Base-by-base conservation (phyloP, 2,888 invertebrate species). In the Athripsodes cinereus region DNA sequence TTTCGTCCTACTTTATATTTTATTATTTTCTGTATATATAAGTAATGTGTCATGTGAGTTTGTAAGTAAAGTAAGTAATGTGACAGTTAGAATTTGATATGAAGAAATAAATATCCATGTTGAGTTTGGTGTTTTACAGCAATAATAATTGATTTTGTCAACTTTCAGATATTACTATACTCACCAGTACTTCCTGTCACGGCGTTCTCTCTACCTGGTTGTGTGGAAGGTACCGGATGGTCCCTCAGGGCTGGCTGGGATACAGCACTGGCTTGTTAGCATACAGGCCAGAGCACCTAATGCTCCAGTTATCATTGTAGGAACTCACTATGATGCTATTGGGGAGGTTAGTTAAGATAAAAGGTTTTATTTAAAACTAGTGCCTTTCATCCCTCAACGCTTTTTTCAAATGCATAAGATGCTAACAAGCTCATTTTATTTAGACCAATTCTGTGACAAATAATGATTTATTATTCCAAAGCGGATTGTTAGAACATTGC, bases 141-240 rank as follows among this genome's bases (percentile, higher is more conserved):
- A 20, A 47, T 47, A 20, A 19, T 20, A 47, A 47, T 20, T 11
- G 6, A 16, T 46, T 11, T 46, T 46, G 6, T 52, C 19, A 3
- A 19, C 26, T 64, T 40, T 16, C 68, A 85, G 85, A 69, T 97
- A 98, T 72, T 98, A 98, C 72, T 94, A 97, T 0, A 98, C 98
- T 0, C 98, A 98, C 79, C 97, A 98, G 71, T 99, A 99, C 73
- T 99, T 99, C 72, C 76, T 99, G 49, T 96, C 97, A 0, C 92
- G 95, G 60, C 82, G 98, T 13, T 95, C 96, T 64, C 76, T 99
- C 34, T 99, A 97, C 72, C 78, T 99, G 55, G 97, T 98, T 1
- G 84, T 97, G 2, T 99, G 98, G 97, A 85, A 88, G 66, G 90
- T 96, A 54, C 88, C 88, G 0, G 96, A 97, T 67, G 98, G 98